Evolutionary conservation across 1,140 invertebrate genomes (phyloP).

Genomic region (Heliconius eleuchia): DNA sequence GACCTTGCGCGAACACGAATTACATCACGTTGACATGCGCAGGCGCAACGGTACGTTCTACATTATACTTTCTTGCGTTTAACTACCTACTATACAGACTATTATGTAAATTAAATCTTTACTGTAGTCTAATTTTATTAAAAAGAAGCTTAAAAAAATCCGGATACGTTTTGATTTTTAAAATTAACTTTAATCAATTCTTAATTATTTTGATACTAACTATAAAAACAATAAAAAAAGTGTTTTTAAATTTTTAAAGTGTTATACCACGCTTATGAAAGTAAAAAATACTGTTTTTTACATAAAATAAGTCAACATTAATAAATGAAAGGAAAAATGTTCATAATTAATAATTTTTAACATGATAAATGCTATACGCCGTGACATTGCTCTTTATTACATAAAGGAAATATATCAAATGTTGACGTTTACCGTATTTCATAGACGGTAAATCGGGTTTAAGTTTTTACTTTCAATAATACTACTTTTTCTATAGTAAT

Average conservation of each 20-base stretch:
- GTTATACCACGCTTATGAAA: too few species aligned
- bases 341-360: not conserved
- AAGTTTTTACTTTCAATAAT: not conserved
- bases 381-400: slow-evolving; percentile 28
- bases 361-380: not conserved
- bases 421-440: not conserved
- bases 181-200: too few species aligned
- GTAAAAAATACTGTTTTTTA: too few species aligned
- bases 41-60: slow-evolving; percentile 33
- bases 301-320: too few species aligned
- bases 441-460: not conserved
- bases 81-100: slow-evolving; percentile 10
- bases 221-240: not conserved
- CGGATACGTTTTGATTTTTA: too few species aligned
- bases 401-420: slow-evolving; percentile 9
- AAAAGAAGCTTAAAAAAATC: too few species aligned
- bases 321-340: not conserved
- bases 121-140: not conserved
- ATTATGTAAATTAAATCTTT: not conserved
- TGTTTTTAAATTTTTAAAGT: too few species aligned
- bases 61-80: slow-evolving; percentile 18
- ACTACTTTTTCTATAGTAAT: too few species aligned
- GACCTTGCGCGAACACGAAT: slow-evolving; percentile 49
- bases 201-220: too few species aligned
- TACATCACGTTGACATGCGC: slow-evolving; percentile 48